phyloP scores from a whole-genome alignment of 2,113 vertebrate species.

The Grallaria varia region DNA sequence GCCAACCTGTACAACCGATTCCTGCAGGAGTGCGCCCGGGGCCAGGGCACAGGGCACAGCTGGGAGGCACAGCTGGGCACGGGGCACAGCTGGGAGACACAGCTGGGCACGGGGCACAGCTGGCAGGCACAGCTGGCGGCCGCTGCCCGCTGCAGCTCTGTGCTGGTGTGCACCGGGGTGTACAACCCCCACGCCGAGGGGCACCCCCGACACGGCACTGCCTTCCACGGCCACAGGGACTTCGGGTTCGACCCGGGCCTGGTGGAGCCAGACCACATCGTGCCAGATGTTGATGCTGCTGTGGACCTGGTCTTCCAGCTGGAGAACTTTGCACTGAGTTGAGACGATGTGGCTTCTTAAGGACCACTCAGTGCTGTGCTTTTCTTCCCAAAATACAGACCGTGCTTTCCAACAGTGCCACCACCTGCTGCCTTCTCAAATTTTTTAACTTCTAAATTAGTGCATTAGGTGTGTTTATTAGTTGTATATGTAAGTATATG shows the following conservation, averaged over 20 bases:
- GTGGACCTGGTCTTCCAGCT: constrained; percentile 84
- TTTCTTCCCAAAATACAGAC: background rate
- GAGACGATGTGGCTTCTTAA: background rate
- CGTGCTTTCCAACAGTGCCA: background rate
- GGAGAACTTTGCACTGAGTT: constrained; percentile 72
- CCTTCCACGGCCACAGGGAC: constrained; percentile 80
- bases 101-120: constrained; percentile 55
- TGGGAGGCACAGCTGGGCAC: too few species aligned
- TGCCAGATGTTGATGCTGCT: constrained; percentile 83
- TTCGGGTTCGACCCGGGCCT: constrained; percentile 77
- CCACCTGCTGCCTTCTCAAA: background rate
- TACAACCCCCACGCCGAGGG: constrained; percentile 72
- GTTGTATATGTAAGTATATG: background rate
- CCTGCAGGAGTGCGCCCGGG: constrained; percentile 73
- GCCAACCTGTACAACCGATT: constrained; percentile 89
- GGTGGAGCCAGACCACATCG: constrained; percentile 77
- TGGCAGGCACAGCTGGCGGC: constrained; percentile 38
- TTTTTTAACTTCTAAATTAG: background rate
- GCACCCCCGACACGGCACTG: background rate
- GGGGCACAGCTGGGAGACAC: constrained; percentile 70
- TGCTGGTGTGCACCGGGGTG: constrained; percentile 89
- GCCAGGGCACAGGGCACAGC: too few species aligned
- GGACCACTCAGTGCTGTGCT: background rate
- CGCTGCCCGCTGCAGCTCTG: constrained; percentile 79
- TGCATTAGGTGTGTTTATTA: background rate